These are phyloP conservation scores for Calliopum simillimum DNA, from an alignment of 2,888 invertebrate species.

Conservation along the genomic window DNA sequence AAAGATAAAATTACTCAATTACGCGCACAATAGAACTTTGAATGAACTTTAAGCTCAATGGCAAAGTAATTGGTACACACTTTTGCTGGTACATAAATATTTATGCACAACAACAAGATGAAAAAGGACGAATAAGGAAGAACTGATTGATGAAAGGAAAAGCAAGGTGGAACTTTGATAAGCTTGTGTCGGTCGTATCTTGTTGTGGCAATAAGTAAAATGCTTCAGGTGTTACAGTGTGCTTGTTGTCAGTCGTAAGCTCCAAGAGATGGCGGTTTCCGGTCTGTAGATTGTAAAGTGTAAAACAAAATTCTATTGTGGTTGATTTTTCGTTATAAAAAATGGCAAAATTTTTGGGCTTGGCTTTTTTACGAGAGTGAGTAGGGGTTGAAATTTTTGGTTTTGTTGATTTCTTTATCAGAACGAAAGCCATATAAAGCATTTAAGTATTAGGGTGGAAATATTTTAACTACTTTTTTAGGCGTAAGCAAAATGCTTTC, in stretches of 20 bases:
- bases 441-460: too few species aligned
- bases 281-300: background rate
- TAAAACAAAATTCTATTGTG: background rate
- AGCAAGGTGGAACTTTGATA: background rate
- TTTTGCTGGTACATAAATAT: background rate
- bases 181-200: background rate
- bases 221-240: background rate
- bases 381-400: too few species aligned
- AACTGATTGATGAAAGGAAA: background rate
- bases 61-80: background rate
- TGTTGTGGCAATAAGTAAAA: background rate
- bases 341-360: too few species aligned
- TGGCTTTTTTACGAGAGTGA: too few species aligned
- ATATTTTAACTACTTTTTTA: too few species aligned
- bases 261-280: background rate
- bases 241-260: background rate
- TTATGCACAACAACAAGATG: background rate
- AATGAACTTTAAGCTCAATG: background rate
- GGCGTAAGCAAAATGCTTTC: too few species aligned
- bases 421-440: too few species aligned
- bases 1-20: slow-evolving; percentile 14
- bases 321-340: too few species aligned
- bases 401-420: too few species aligned
- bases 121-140: background rate
- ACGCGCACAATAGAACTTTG: slow-evolving; percentile 14